Percentiles rank a stretch among this genome's conserved stretches.
phyloP scores from a whole-genome alignment of 2,888 invertebrate genomes.

The Bruchidius siliquastri region DNA sequence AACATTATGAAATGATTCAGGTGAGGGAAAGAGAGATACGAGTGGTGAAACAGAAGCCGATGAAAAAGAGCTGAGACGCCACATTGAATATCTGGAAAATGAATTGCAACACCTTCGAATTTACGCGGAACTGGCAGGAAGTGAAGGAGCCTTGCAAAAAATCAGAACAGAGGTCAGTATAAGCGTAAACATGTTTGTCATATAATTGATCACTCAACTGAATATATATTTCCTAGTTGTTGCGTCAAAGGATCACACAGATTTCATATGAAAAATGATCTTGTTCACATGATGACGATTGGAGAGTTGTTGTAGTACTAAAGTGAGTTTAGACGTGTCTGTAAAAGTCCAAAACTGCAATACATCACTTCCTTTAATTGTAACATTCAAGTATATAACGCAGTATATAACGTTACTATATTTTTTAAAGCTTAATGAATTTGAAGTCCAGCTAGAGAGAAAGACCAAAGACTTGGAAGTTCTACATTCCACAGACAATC shows the following conservation, averaged over 20 bases:
- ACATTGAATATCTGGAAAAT: conserved; percentile 49
- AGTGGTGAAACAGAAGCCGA: conserved; percentile 46
- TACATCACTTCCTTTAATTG: too few relatives aligned
- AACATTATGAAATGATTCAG: background rate
- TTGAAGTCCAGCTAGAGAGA: conserved; percentile 64
- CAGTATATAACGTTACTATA: background rate
- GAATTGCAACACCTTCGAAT: conserved; percentile 41
- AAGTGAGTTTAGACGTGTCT: too few relatives aligned
- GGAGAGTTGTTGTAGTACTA: too few relatives aligned
- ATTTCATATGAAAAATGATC: too few relatives aligned
- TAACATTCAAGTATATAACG: too few relatives aligned
- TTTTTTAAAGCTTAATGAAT: conserved; percentile 53
- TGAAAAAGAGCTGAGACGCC: conserved; percentile 42
- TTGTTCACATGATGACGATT: too few relatives aligned
- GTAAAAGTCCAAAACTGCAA: too few relatives aligned
- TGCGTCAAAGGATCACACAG: too few relatives aligned
- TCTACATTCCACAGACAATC: conserved; percentile 61
- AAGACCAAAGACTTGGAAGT: conserved; percentile 71
- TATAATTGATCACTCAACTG: background rate
- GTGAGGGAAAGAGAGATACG: conserved; percentile 52
- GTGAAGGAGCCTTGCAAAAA: conserved; percentile 43
- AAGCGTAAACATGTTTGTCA: background rate
- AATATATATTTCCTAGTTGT: too few relatives aligned
- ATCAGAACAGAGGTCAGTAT: conserved; percentile 46
- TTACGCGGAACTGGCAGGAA: conserved; percentile 41